Base-by-base conservation (phyloP, 2,797 vertebrate species). In the Ctenochaetus hawaiiensis region DNA sequence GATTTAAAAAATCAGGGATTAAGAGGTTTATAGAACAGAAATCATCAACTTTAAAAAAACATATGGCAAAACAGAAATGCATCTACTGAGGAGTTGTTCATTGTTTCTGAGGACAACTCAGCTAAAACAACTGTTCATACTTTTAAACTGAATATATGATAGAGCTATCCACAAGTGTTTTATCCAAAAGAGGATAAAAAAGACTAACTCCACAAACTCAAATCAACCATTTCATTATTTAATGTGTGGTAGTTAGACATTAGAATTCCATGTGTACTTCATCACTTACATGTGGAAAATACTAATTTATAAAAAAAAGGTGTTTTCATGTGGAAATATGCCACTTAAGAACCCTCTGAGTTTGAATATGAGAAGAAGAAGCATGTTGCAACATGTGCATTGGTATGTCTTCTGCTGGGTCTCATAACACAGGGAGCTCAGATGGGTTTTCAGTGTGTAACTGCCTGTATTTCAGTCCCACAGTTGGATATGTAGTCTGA, bases 331-430 rank as follows among this genome's bases (percentile, higher is more conserved):
- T n/a, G 3, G 22, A 37, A 20, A 9, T 34, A 12, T n/a, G 17
- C 20, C 4, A 10, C 26, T 44, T 52, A 13, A 44, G 9, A 47
- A 26, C 26, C 43, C 53, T 4, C 8, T 4, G 3, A 43, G 67
- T 58, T 34, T 51, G 14, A 57, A 47, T 22, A 10, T 48, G 13
- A 57, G 52, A 45, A 54, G 26, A 47, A 34, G 58, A 41, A 11
- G 43, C 86, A 0, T 75, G 85, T 79, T 62, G 37, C 8, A 53
- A 62, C 87, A 61, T 54, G 89, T 69, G 16, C 22, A 0, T 4
- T 72, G 85, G 77, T 70, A 77, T 81, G 74, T 78, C 30, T 11
- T 59, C n/a, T 8, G 23, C n/a, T 20, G 57, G 13, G 20, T 26
- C 49, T 67, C 61, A 73, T 41, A 67, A 51, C 67, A 53, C 47